Base-by-base conservation (phyloP, 2,797 vertebrate species). In the Peromyscus melanophrys region DNA sequence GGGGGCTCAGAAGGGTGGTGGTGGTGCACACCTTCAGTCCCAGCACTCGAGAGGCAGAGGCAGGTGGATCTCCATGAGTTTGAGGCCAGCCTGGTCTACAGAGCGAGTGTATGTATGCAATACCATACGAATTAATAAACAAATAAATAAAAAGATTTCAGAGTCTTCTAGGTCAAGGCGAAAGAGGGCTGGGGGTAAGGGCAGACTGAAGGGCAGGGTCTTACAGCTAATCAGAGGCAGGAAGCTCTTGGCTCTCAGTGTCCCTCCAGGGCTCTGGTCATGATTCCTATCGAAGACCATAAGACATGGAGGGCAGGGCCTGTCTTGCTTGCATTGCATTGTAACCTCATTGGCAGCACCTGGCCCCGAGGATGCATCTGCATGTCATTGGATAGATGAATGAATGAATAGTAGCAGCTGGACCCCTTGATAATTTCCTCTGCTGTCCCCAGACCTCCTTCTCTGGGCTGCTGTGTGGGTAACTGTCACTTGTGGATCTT, bases 361-460 rank as follows among this genome's bases (percentile, higher is more conserved):
- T 25, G 69, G 34, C 4, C 46, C 77, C 12, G 63, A 90, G 65
- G n/a, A n/a, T 34, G 17, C 2, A 0, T 34, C 52, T 34, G 0
- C 29, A 34, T 8, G 6, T 43, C 76, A 13, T 0, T 52, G 77
- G 57, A 75, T 25, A 46, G 27, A 23, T 52, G 63, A 40, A n/a
- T 4, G 61, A 17, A 34, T 19, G 61, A n/a, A n/a, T 0, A 17
- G 55, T 5, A 31, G 6, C 25, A 29, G 67, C 84, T 67, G 67
- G 59, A 77, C 12, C 57, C 46, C 16, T 61, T 7, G 17, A 52
- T 43, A 13, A 34, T 40, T 27, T 9, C 34, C 9, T 59, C 75
- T 29, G 0, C 0, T 12, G 2, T 34, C 65, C 63, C 13, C 46
- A 10, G 59, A 57, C 78, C 0, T 25, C 75, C 17, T 0, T 9